A percentile compares a stretch with the other conserved stretches of the same genome.
These are phyloP conservation scores for Ornithoptera priamus DNA, from an alignment of 2,888 invertebrate genomes.

Conservation along the genomic window DNA sequence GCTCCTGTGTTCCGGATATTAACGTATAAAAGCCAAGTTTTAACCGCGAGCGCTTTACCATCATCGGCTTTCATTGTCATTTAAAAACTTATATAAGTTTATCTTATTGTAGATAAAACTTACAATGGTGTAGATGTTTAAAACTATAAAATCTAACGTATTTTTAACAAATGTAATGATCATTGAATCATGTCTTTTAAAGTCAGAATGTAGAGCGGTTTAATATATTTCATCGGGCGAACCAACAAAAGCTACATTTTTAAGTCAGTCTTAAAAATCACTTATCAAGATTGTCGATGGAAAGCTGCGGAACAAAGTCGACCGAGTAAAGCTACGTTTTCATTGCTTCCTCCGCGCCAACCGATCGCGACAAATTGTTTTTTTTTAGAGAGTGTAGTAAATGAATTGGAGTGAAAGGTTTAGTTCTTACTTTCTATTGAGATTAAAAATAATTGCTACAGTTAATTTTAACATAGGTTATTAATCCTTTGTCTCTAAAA, in stretches of 20 bases:
- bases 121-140: too few relatives aligned
- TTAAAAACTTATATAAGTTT: background rate
- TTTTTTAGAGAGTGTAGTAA: slow-evolving; percentile 57
- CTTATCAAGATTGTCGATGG: slow-evolving; percentile 54
- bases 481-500: background rate
- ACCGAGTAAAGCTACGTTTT: slow-evolving; percentile 48
- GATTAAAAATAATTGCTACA: slow-evolving; percentile 2
- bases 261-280: slow-evolving; percentile 42
- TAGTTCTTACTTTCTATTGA: slow-evolving; percentile 4
- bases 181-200: background rate
- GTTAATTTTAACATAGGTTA: background rate
- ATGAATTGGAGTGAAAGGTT: slow-evolving; percentile 31
- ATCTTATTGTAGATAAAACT: background rate
- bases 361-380: slow-evolving; percentile 56
- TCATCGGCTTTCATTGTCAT: background rate
- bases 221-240: slow-evolving; percentile 10
- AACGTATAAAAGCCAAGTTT: background rate
- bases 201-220: slow-evolving; percentile 1
- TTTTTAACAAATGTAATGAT: slow-evolving; percentile 7
- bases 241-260: slow-evolving; percentile 24
- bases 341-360: slow-evolving; percentile 49
- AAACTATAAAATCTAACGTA: background rate
- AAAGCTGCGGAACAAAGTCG: slow-evolving; percentile 37
- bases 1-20: background rate
- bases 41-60: background rate